Evolutionary conservation across 1,140 invertebrate species (phyloP).

Genomic region (Bacillus rossius): DNA sequence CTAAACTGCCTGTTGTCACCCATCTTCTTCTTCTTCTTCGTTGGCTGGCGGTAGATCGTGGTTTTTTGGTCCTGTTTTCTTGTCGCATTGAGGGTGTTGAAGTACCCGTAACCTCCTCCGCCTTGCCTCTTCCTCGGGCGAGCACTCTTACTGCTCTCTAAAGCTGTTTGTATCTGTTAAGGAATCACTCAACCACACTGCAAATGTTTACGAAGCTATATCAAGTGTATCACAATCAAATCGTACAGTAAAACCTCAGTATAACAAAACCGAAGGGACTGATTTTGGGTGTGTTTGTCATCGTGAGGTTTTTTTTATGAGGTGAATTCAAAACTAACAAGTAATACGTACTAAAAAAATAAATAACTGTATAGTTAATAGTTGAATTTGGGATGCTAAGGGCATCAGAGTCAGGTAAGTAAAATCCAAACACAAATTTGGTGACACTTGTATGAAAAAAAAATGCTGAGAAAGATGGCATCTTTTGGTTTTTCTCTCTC

Average conservation of each 20-base stretch:
- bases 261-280: too few relatives aligned
- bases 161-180: constrained; percentile 42
- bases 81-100: constrained; percentile 57
- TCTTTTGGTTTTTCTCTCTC: neutral
- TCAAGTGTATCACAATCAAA: neutral
- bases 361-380: neutral
- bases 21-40: constrained; percentile 33
- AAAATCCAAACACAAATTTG: neutral
- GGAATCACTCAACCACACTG: constrained; percentile 24
- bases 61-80: constrained; percentile 49
- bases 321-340: too few relatives aligned
- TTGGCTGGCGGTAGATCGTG: constrained; percentile 51
- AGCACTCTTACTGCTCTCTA: constrained; percentile 51
- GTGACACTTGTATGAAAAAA: neutral
- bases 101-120: constrained; percentile 72
- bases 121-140: constrained; percentile 67
- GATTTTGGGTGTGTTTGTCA: too few relatives aligned
- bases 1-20: constrained; percentile 45
- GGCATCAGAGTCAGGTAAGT: too few relatives aligned
- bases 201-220: neutral
- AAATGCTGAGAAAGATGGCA: neutral
- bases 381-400: too few relatives aligned
- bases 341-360: neutral
- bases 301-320: neutral
- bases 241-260: neutral